Evolutionary conservation across 2,888 invertebrate genomes (phyloP), one percentile per base, ranked within the genome.

Genomic region (Chrysomela aeneicollis): DNA sequence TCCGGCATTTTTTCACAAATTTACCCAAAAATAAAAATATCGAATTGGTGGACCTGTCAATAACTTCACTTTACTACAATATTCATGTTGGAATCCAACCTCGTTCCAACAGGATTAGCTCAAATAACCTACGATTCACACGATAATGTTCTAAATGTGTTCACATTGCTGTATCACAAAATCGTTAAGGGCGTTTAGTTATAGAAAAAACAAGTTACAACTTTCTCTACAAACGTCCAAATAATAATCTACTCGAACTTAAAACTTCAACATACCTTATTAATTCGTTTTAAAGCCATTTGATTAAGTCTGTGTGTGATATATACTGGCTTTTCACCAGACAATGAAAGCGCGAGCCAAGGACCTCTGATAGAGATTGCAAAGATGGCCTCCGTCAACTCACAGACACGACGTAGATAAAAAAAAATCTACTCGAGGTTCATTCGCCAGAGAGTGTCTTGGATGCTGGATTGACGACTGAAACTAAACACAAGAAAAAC

Each of bases 211-310:
- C 70, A 71, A 59, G 58, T 69, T 59, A 67, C 68, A 65, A 66
- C 64, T 55, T 68, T 64, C 69, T 68, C 72, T 69, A 68, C 59
- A 59, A 67, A 61, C 71, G 68, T 71, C 71, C 69, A 67, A 63
- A 61, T 69, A 68, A 61, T 58, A 67, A 67, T 71, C 62, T 66
- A 74, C 66, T 64, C 73, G 64, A 71, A 74, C 67, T 71, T 73
- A 66, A 71, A 76, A 76, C 77, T 77, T 81, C 84, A 85, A 89
- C 90, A 84, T 90, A 92, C 92, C 94, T 94, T 94, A 90, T 94
- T 94, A 90, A 94, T 94, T 92, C 94, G 92, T 92, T 94, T 94
- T 92, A 94, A 92, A 90, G 94, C 94, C 94, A 94, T 94, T 90
- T 90, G 87, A 86, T 86, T 86, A 85, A 78, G 74, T 86, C 86